phyloP scores from a whole-genome alignment of 2,888 invertebrate species.

The Dascillus cervinus region DNA sequence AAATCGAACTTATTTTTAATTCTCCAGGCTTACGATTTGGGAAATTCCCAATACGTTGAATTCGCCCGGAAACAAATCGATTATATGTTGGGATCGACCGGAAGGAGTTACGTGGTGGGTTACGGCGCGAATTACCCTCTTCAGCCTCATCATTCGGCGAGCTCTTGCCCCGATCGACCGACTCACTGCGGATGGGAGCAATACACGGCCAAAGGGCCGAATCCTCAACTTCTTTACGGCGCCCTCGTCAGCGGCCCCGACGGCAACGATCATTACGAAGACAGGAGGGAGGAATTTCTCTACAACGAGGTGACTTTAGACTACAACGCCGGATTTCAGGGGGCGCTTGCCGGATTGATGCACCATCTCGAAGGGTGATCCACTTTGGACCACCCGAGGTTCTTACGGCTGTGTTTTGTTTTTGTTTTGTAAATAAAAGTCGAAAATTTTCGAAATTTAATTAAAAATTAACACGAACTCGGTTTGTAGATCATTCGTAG shows the following conservation, averaged over 20 bases:
- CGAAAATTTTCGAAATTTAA: no score
- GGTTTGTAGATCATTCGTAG: no score
- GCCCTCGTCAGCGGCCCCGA: slow-evolving; percentile 53
- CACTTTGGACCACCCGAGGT: no score
- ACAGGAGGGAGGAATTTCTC: slow-evolving; percentile 46
- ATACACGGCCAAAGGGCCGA: slow-evolving; percentile 39
- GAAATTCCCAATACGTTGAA: slow-evolving; percentile 38
- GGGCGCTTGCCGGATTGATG: slow-evolving; percentile 45
- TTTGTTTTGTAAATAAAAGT: no score
- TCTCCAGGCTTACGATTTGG: slow-evolving; percentile 37
- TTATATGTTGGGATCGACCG: slow-evolving; percentile 48
- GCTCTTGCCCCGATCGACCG: slow-evolving; percentile 48
- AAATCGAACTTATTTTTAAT: neutral
- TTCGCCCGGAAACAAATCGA: slow-evolving; percentile 49
- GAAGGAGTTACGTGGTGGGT: slow-evolving; percentile 49
- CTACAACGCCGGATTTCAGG: slow-evolving; percentile 51
- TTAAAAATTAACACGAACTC: no score
- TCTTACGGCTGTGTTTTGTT: no score
- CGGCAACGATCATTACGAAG: slow-evolving; percentile 45
- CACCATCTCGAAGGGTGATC: no score
- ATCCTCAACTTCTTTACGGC: slow-evolving; percentile 48
- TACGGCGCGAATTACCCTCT: slow-evolving; percentile 47
- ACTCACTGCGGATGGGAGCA: slow-evolving; percentile 45
- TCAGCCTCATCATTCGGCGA: slow-evolving; percentile 49
- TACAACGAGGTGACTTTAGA: slow-evolving; percentile 51